Evolutionary conservation across 2,888 invertebrate genomes (phyloP), one percentile per base, ranked within the genome.

Genomic region (Idaea straminata): DNA sequence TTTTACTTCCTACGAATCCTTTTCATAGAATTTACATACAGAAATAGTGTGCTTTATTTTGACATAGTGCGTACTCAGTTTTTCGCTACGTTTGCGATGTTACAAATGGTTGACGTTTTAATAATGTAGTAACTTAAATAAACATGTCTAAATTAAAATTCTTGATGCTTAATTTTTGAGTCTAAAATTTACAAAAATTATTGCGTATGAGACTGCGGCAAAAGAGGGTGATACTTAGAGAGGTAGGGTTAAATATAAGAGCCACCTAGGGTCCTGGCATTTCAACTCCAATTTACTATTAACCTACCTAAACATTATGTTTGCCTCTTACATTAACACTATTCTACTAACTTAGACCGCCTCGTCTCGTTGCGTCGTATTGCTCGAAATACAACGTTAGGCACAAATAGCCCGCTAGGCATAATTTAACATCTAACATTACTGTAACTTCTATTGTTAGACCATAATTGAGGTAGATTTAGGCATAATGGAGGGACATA

Each of bases 11-110:
- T 69, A 73, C 66, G 74, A 70, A 77, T 76, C 76, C 80, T 79
- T 83, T 80, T 81, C 80, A 77, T 74, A 73, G 71, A 78, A 82
- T 81, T 83, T 81, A 73, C 79, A 82, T 81, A 78, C 71, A 69
- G 74, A 77, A 77, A 79, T 79, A 80, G 77, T 77, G 71, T 72
- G 72, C 73, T 79, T 77, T 77, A 72, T 74, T 78, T 74, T 75
- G 75, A 74, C 71, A 69, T 72, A 76, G 72, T 72, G 66, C 70
- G 72, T 72, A 70, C 69, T 74, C 71, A 64, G 74, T 74, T 74
- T 69, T 64, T 64, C 67, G 70, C 72, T 69, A 70, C 72, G 70
- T 72, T 70, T 66, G 66, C 62, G 72, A 68, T 72, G 74, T 67
- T 70, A 38, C 62, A 36, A 62, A 61, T 59, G 47, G 61, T 59